A percentile compares a stretch with the other conserved stretches of the same genome.
These are phyloP conservation scores for Drosophila antonietae DNA, from an alignment of 2,888 invertebrate species.

Conservation along the genomic window DNA sequence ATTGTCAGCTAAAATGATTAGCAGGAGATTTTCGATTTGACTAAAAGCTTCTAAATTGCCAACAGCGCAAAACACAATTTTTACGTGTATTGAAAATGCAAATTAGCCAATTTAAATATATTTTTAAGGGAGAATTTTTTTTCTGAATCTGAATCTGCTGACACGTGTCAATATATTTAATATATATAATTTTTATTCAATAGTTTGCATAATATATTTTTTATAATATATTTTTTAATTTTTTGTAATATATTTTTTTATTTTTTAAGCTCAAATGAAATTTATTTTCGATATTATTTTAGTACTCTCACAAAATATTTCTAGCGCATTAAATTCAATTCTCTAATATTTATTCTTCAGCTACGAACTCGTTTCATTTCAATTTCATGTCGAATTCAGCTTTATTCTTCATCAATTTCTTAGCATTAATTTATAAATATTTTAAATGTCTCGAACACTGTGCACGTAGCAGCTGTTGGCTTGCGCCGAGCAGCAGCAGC, in stretches of 20 bases:
- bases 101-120: background rate
- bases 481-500: background rate
- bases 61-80: constrained; percentile 6
- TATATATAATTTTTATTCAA: no score
- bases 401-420: background rate
- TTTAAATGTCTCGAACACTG: background rate
- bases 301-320: no score
- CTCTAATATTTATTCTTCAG: no score
- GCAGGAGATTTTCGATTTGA: constrained; percentile 32
- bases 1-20: constrained; percentile 42
- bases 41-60: constrained; percentile 46
- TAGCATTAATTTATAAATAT: background rate
- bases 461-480: background rate
- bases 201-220: no score
- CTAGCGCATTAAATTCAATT: no score
- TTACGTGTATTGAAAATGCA: background rate
- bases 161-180: background rate
- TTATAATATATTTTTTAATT: no score
- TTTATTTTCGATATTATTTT: no score
- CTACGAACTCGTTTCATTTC: background rate
- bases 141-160: no score
- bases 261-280: no score
- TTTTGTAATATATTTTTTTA: no score
- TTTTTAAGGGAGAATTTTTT: background rate
- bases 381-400: background rate